Evolutionary conservation across 2,113 vertebrate species (phyloP), one percentile per base, ranked within the genome.

Genomic region (Riparia riparia): DNA sequence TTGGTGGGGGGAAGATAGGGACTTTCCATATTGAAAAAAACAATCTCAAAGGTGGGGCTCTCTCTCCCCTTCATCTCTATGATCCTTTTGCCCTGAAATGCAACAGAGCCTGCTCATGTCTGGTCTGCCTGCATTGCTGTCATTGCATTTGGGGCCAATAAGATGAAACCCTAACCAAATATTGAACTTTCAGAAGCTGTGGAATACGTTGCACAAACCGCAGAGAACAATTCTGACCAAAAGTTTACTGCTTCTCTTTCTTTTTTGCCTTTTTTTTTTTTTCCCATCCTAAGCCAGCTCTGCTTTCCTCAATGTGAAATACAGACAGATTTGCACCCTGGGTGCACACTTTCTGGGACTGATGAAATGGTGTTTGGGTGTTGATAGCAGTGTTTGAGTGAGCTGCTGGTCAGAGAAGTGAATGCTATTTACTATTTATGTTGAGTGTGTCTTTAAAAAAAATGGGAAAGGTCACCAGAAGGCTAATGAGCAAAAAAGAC

Each of bases 381-480:
- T 94, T 89, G 92, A 94, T 64, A 92, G 96, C 92, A 90, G 95
- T 91, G 93, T 90, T 96, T 97, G 93, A 93, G 90, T 96, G 96
- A 96, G 93, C 96, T 96, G 95, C 87, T 93, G 93, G 93, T 95
- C 96, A 96, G 93, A 94, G 90, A 96, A 81, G 86, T 78, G 92
- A 96, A 42, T 96, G 95, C 56, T 93, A 3, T 95, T 96, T 95
- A 95, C 93, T 95, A 96, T 96, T 97, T 97, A 96, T 96, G 96
- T 90, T 95, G 96, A 96, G 68, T 95, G 96, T 57, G 90, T 93
- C 80, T 95, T 56, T 56, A 57, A 90, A 93, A 83, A 88, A 89
- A 88, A 28, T 7, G 37, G 65, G 72, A 64, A 89, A 53, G 95
- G 88, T 96, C 90, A 96, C 92, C 61, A 74, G 82, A 84, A 85